Evolutionary conservation across 2,797 vertebrate species (phyloP), one percentile per base, ranked within the genome.

Genomic region (Spinibarbus caldwelli): DNA sequence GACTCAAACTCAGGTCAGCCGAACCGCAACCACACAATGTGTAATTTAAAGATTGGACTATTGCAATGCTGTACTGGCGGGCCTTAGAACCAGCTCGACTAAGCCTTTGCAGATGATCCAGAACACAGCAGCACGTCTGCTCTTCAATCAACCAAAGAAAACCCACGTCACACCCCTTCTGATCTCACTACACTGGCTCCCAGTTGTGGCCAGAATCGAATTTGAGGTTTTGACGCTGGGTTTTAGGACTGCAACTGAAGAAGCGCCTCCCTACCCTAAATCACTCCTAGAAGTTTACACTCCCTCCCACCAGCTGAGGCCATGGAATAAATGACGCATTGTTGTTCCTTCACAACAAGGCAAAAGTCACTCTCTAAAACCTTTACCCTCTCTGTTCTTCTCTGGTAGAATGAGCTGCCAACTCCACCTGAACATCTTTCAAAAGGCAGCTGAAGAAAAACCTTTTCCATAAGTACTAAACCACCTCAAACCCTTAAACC

Each of bases 131-230:
- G 62, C 29, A 34, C 3, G 1, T 34, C 62, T 70, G 67, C 34
- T 41, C 21, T 70, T 70, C 67, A 70, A 12, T 70, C 67, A 70
- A 0, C 67, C 21, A n/a, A 41, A 70, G 34, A 70, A 2, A 52
- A n/a, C 23, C 21, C 8, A 0, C 19, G 11, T 45, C 19, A 64
- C 41, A 45, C 26, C 36, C 29, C 49, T 43, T 66, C n/a, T 66
- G 62, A 41, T 81, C 72, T n/a, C 67, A n/a, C 67, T 70, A 23
- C 21, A n/a, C 67, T 12, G 67, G 67, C 34, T 70, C 34, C 67
- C 21, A 41, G 67, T 66, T 66, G 62, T 66, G 31, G 15, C 14
- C 15, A 34, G 62, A 38, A 23, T 68, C 34, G 6, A 70, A 70
- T 38, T 21, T 70, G 36, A 41, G 36, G 67, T 23, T 70, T 70